These are phyloP conservation scores for Glyphotaelius pellucidus DNA, from an alignment of 2,888 invertebrate species.

Conservation along the genomic window DNA sequence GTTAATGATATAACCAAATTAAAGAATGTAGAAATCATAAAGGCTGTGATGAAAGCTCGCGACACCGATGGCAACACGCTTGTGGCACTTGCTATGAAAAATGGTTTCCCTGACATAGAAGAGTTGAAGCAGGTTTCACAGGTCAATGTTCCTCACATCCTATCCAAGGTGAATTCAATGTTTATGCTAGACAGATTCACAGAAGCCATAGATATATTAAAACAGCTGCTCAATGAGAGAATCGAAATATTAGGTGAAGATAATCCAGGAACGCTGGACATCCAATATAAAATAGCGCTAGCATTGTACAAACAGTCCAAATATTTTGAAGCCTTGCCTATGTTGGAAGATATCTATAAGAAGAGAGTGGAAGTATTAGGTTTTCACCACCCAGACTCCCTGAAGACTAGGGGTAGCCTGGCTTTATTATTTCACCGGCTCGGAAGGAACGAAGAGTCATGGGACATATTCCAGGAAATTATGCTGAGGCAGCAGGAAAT, in stretches of 20 bases:
- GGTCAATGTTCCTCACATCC: too few species aligned
- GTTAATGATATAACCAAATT: background rate
- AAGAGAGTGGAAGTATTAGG: background rate
- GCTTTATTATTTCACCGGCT: constrained; percentile 2
- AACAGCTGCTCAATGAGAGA: background rate
- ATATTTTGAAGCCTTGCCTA: constrained; percentile 11
- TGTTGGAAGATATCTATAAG: background rate
- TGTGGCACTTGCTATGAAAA: background rate
- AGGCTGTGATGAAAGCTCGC: constrained; percentile 3
- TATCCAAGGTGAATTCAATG: too few species aligned
- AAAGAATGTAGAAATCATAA: constrained; percentile 7
- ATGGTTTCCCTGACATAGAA: too few species aligned
- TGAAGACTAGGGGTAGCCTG: background rate
- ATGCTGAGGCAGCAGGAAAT: background rate
- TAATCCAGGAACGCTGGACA: constrained; percentile 27
- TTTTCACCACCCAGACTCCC: background rate
- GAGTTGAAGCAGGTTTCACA: too few species aligned
- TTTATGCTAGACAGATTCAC: background rate
- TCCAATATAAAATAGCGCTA: background rate
- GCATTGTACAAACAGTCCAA: constrained; percentile 25
- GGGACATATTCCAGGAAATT: background rate
- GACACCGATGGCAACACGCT: background rate
- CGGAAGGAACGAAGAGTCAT: background rate
- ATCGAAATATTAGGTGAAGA: constrained; percentile 31
- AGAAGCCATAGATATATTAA: background rate